Conservation (phyloP, 2,888 invertebrate genomes). For the Cylindroiulus punctatus region DNA sequence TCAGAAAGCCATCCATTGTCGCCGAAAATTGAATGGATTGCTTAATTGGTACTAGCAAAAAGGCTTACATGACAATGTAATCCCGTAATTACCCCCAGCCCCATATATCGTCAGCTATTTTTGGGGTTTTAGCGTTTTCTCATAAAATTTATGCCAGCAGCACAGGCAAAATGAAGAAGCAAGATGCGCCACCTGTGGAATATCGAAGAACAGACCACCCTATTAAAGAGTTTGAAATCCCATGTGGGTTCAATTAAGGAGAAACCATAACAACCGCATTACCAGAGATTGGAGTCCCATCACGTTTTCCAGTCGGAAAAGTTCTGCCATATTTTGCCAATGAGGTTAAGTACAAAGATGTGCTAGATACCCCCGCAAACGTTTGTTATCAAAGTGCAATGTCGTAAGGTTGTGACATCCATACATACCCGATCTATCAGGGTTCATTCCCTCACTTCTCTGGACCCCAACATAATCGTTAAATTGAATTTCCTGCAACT, state of each 20-base stretch:
- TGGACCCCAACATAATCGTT: no score
- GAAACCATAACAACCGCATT: background rate
- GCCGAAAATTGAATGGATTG: background rate
- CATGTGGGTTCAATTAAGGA: background rate
- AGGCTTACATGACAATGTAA: background rate
- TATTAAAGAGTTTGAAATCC: background rate
- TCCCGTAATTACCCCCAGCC: background rate
- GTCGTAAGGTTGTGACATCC: no score
- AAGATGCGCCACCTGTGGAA: background rate
- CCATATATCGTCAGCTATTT: background rate
- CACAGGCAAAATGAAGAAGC: background rate
- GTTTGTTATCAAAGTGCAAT: no score
- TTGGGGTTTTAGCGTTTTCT: background rate
- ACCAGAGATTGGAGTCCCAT: background rate
- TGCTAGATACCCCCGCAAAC: no score
- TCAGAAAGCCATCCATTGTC: background rate
- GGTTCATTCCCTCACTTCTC: no score
- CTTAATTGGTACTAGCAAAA: background rate
- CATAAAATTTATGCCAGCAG: background rate
- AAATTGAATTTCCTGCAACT: no score
- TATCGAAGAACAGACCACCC: background rate
- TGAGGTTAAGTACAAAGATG: no score
- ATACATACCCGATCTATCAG: no score
- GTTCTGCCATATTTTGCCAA: no score
- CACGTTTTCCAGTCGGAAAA: no score